A percentile compares a stretch with the other conserved stretches of the same genome.
phyloP scores from a whole-genome alignment of 1,140 invertebrate genomes.

The Callitettix versicolor region DNA sequence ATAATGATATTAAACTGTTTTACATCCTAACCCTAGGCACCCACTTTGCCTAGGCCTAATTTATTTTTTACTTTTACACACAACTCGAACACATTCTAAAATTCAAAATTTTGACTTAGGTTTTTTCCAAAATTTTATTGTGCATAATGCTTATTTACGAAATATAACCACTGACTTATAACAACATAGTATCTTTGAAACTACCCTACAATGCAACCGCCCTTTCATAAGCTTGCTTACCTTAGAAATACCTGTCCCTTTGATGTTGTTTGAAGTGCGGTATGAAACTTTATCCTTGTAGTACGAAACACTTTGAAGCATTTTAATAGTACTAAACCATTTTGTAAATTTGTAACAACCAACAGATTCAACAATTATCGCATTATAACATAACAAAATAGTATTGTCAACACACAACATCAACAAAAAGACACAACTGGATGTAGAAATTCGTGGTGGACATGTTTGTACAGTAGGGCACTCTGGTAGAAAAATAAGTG shows the following conservation, averaged over 20 bases:
- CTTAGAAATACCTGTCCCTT: slow-evolving; percentile 20
- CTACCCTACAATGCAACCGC: slow-evolving; percentile 4
- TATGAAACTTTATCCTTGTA: slow-evolving; percentile 3
- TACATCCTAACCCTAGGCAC: no score
- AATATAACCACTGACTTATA: no score
- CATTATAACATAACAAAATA: slow-evolving; percentile 13
- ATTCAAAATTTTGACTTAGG: no score
- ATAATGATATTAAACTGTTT: no score
- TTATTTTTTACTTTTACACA: no score
- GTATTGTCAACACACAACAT: slow-evolving; percentile 8
- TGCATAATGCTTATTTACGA: no score
- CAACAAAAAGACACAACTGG: slow-evolving; percentile 12
- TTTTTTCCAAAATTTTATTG: no score
- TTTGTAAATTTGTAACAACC: slow-evolving; percentile 10
- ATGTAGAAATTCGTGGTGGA: slow-evolving; percentile 12
- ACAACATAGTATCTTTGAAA: no score
- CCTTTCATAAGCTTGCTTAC: slow-evolving; percentile 13
- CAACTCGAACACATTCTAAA: no score
- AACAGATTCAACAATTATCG: slow-evolving; percentile 10
- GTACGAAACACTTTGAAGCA: slow-evolving; percentile 6
- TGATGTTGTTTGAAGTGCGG: slow-evolving; percentile 21
- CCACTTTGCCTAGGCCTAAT: no score
- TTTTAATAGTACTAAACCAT: slow-evolving; percentile 17
- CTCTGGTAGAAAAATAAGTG: slow-evolving; percentile 12
- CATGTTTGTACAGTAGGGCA: slow-evolving; percentile 16